These are phyloP conservation scores for Misgurnus anguillicaudatus DNA, from an alignment of 2,113 vertebrate species.

Conservation along the genomic window DNA sequence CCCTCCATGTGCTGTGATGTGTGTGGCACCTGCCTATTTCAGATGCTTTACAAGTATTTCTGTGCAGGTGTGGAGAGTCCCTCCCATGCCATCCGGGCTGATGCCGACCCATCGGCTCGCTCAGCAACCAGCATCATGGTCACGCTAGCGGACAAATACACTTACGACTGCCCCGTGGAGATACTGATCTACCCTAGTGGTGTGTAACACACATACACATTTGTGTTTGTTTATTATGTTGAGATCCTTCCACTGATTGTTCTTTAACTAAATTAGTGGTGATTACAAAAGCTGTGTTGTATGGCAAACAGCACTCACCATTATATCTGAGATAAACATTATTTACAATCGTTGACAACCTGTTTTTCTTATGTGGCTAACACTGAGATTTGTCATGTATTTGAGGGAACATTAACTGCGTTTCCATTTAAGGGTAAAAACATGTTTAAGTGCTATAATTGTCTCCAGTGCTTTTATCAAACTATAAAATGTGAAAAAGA, in stretches of 20 bases:
- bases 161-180: constrained; percentile 90
- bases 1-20: background rate
- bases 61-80: constrained; percentile 92
- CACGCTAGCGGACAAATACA: constrained; percentile 91
- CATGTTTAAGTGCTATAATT: no score
- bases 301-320: background rate
- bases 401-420: no score
- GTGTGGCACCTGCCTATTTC: constrained; percentile 39
- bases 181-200: constrained; percentile 93
- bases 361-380: no score
- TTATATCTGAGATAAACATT: background rate
- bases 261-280: background rate
- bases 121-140: constrained; percentile 88
- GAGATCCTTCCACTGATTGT: background rate
- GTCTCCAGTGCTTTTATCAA: no score
- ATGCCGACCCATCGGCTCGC: constrained; percentile 84
- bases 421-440: no score
- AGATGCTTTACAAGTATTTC: constrained; percentile 43
- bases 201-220: constrained; percentile 63
- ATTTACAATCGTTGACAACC: no score
- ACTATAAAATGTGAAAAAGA: no score
- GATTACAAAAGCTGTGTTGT: no score
- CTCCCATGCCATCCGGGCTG: constrained; percentile 90
- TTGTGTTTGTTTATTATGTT: background rate
- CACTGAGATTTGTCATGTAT: no score